Conservation (phyloP, 2,113 vertebrate genomes). For the Xenus cinereus region DNA sequence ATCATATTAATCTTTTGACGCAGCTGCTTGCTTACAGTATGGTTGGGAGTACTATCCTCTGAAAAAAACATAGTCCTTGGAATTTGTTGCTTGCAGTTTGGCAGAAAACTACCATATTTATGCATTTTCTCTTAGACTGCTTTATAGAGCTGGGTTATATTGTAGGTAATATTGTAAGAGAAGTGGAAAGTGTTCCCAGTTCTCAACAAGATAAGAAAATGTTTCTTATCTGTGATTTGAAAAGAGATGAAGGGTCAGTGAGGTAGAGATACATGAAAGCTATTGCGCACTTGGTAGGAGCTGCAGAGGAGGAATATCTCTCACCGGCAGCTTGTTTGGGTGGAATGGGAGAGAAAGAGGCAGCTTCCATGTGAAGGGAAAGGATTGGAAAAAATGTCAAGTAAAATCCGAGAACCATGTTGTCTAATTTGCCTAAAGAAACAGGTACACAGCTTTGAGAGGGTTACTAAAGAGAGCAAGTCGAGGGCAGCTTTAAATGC, state of each 20-base stretch:
- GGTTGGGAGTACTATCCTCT: background rate
- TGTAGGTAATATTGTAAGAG: background rate
- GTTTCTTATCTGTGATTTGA: constrained; percentile 38
- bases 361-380: background rate
- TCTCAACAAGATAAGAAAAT: constrained; percentile 49
- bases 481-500: background rate
- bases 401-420: background rate
- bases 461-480: background rate
- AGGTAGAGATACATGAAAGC: constrained; percentile 14
- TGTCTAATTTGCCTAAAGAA: constrained; percentile 19
- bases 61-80: background rate
- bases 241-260: constrained; percentile 20
- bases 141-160: background rate
- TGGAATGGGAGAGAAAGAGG: background rate
- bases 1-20: background rate
- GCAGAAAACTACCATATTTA: background rate
- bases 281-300: background rate
- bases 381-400: background rate
- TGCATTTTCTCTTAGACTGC: background rate
- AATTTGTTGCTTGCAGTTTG: background rate
- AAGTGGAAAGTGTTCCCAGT: background rate
- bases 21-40: background rate
- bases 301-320: background rate
- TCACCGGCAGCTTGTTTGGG: background rate
- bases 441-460: background rate